phyloP scores from a whole-genome alignment of 2,113 vertebrate species.

The Grallaria varia region DNA sequence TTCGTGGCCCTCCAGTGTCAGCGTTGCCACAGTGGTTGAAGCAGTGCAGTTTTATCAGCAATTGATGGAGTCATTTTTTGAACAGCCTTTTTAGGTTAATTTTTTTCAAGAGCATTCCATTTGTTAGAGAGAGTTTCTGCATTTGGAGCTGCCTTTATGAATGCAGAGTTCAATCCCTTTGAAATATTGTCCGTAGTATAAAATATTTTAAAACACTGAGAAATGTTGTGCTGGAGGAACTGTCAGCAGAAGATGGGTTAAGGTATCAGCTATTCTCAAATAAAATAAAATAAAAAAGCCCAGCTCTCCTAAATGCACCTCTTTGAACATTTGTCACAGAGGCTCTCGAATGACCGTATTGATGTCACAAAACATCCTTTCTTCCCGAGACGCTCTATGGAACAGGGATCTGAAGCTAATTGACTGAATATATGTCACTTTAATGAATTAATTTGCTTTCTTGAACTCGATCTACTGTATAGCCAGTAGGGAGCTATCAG shows the following conservation, averaged over 20 bases:
- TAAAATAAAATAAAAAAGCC: background rate
- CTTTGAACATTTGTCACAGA: background rate
- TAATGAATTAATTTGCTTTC: slow-evolving; percentile 56
- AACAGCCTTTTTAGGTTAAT: background rate
- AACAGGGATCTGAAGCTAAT: slow-evolving; percentile 16
- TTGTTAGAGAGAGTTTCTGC: background rate
- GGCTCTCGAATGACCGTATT: background rate
- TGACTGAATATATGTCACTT: slow-evolving; percentile 34
- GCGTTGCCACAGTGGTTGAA: background rate
- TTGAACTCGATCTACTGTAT: background rate
- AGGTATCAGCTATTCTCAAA: background rate
- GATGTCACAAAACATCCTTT: slow-evolving; percentile 30
- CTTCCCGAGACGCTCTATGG: background rate
- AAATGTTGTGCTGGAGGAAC: background rate
- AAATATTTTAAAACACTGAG: background rate
- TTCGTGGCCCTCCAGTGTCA: background rate
- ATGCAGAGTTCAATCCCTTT: background rate
- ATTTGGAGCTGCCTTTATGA: background rate
- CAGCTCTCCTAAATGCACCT: background rate
- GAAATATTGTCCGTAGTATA: background rate
- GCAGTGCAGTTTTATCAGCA: background rate
- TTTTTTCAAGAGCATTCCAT: background rate
- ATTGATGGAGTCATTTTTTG: background rate
- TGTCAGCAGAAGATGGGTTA: background rate
- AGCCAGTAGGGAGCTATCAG: slow-evolving; percentile 47